Evolutionary conservation across 2,888 invertebrate species (phyloP), one percentile per base, ranked within the genome.

Genomic region (Leuctra nigra): DNA sequence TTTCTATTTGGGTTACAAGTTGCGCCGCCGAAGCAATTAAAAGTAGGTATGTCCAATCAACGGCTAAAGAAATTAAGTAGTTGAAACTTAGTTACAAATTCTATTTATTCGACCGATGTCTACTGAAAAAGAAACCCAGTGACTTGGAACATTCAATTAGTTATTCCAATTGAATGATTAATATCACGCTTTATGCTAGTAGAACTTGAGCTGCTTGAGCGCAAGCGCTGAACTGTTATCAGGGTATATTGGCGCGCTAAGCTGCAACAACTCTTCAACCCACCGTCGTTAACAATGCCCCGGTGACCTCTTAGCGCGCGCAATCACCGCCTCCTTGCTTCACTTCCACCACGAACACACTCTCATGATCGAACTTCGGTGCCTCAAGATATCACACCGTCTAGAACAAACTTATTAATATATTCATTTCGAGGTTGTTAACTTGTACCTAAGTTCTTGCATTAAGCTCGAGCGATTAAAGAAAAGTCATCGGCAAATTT

Each of bases 1-100:
- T n/a, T n/a, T n/a, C n/a, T n/a, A n/a, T n/a, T n/a, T n/a, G n/a
- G n/a, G n/a, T n/a, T n/a, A n/a, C n/a, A n/a, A n/a, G n/a, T n/a
- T n/a, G n/a, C n/a, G n/a, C n/a, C n/a, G n/a, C n/a, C n/a, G n/a
- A n/a, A n/a, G n/a, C n/a, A n/a, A n/a, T n/a, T n/a, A n/a, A n/a
- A n/a, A n/a, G n/a, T n/a, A n/a, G n/a, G n/a, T n/a, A n/a, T n/a
- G 9, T 39, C 39, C 39, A 39, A 39, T 39, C 39, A 39, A 39
- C 18, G 39, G 39, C 14, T n/a, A 46, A 46, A 46, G 46, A 46
- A 46, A 46, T 46, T 22, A 46, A 24, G 46, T 23, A n/a, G 20
- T 23, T 46, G n/a, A 20, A 46, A 23, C 46, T n/a, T 20, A 46
- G 23, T 46, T 24, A 46, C 46, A 22, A 46, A 46, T 46, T 46